A percentile compares a stretch with the other conserved stretches of the same genome.
These are phyloP conservation scores for Pegea sp. DNA, from an alignment of 23 tunicate genomes.

Conservation along the genomic window DNA sequence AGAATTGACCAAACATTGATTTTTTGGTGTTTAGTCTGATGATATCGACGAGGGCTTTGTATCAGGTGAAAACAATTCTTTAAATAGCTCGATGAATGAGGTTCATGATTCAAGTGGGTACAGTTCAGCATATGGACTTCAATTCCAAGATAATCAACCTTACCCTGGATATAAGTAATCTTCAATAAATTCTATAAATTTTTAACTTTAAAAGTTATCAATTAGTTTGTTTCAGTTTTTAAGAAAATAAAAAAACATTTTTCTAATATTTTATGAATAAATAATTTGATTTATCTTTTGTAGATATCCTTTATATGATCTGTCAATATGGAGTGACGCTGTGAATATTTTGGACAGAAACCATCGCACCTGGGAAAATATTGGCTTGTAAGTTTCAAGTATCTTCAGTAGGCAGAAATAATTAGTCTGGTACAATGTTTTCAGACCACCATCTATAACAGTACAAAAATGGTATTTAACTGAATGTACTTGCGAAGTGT, in stretches of 20 bases:
- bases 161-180: neutral
- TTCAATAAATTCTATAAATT: no score
- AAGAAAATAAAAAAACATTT: no score
- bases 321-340: slow-evolving; percentile 19
- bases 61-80: no score
- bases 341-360: slow-evolving; percentile 3
- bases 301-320: slow-evolving; percentile 25
- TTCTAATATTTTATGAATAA: no score
- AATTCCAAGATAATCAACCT: neutral
- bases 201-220: no score
- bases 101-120: no score
- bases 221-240: no score
- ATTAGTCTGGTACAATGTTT: neutral
- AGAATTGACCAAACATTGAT: no score
- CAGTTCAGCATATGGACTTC: neutral
- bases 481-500: slow-evolving; percentile 43
- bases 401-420: neutral
- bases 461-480: slow-evolving; percentile 18
- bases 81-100: no score
- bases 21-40: no score
- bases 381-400: slow-evolving; percentile 11
- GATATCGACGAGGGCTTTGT: no score
- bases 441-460: slow-evolving; percentile 22
- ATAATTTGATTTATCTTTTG: no score
- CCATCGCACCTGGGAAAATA: slow-evolving; percentile 55